Conservation (phyloP, 1,140 invertebrate species). For the Cherax quadricarinatus region DNA sequence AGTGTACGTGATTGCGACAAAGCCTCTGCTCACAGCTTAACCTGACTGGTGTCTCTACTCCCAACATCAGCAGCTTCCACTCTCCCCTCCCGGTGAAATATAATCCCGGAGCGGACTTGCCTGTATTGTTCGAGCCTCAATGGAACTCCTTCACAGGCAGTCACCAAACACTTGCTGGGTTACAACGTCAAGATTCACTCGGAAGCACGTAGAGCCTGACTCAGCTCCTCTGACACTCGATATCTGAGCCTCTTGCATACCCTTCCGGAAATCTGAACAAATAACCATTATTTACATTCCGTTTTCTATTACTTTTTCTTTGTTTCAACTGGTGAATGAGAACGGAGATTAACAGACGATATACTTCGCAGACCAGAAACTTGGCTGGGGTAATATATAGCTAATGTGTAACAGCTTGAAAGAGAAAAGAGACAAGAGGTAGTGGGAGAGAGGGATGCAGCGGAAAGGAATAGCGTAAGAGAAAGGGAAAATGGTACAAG, state of each 20-base stretch:
- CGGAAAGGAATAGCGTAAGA: background rate
- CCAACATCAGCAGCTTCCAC: background rate
- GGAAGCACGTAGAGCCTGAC: constrained; percentile 16
- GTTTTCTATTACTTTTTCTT: background rate
- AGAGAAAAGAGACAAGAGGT: background rate
- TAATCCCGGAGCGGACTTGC: background rate
- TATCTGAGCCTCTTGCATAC: background rate
- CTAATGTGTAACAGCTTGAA: background rate
- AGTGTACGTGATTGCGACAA: too few relatives aligned
- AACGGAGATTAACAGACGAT: background rate
- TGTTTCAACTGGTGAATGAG: background rate
- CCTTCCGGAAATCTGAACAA: constrained; percentile 13
- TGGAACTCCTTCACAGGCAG: background rate
- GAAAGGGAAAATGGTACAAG: background rate
- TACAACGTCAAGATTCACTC: constrained; percentile 18
- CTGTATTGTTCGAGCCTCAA: constrained; percentile 16
- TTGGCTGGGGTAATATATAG: background rate
- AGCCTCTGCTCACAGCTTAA: too few relatives aligned
- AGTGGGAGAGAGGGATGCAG: constrained; percentile 17
- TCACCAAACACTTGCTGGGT: background rate
- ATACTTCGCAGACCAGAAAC: background rate
- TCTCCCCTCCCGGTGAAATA: background rate
- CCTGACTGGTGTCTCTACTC: background rate
- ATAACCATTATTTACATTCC: background rate
- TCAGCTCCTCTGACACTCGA: background rate